Conservation (phyloP, 2,113 vertebrate genomes). For the Cololabis saira region DNA sequence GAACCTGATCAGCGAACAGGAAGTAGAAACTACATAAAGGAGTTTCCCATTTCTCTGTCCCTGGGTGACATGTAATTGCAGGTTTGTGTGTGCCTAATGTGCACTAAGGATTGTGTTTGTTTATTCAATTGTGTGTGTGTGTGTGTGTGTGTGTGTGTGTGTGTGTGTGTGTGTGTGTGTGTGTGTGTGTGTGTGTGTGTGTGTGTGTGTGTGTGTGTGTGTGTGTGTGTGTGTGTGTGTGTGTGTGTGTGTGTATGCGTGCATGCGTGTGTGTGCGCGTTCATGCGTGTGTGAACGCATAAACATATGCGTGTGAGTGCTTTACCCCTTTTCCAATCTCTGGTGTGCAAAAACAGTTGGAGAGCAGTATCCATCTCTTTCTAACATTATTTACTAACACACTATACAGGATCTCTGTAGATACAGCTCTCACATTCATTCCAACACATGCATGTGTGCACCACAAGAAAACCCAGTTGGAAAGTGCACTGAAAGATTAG, state of each 20-base stretch:
- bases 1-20: constrained; percentile 20
- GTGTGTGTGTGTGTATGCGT: too few species aligned
- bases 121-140: constrained; percentile 3
- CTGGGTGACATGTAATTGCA: too few species aligned
- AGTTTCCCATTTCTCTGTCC: constrained; percentile 23
- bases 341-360: constrained; percentile 58
- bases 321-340: constrained; percentile 65
- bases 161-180: too few species aligned
- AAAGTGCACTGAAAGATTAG: constrained; percentile 33
- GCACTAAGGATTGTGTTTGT: neutral
- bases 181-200: too few species aligned
- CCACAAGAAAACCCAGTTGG: constrained; percentile 22
- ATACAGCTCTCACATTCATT: constrained; percentile 32
- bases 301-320: too few species aligned
- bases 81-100: neutral
- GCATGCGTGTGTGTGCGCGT: too few species aligned
- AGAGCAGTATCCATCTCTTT: constrained; percentile 69
- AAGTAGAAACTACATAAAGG: constrained; percentile 1
- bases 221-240: too few species aligned
- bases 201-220: too few species aligned
- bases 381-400: constrained; percentile 71
- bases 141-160: neutral
- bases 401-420: constrained; percentile 55
- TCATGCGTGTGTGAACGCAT: too few species aligned
- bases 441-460: constrained; percentile 46